Evolutionary conservation across 92 coral and sea anemone species (phyloP).

Genomic region (Porites lobata): DNA sequence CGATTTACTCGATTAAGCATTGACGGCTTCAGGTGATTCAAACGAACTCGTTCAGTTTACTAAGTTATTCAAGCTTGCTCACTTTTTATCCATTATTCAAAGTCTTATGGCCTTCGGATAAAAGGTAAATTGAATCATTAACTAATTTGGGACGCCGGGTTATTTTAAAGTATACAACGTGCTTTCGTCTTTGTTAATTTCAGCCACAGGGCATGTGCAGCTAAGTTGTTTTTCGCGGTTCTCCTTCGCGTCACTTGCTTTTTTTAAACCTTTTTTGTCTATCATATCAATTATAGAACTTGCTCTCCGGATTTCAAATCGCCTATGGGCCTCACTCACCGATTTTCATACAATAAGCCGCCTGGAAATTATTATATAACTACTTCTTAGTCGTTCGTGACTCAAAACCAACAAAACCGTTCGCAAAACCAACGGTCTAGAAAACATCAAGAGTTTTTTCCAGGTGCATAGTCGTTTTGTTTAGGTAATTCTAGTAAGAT

Average conservation of each 20-base stretch:
- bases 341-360: background rate
- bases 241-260: background rate
- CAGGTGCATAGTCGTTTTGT: background rate
- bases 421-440: constrained; percentile 9
- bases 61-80: background rate
- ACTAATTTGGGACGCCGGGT: background rate
- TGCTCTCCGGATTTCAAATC: background rate
- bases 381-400: background rate
- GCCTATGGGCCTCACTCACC: background rate
- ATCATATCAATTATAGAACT: no score
- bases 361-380: background rate
- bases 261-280: background rate
- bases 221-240: background rate
- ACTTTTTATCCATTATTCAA: background rate
- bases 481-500: background rate
- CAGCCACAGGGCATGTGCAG: background rate
- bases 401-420: background rate
- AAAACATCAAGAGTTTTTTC: background rate
- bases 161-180: background rate
- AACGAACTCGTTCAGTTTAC: background rate
- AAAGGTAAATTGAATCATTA: background rate
- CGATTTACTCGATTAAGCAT: no score
- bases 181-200: background rate
- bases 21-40: background rate
- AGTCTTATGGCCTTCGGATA: background rate